A percentile compares a stretch with the other conserved stretches of the same genome.
Conservation (phyloP, 2,888 invertebrate species). For the Mantis religiosa region DNA sequence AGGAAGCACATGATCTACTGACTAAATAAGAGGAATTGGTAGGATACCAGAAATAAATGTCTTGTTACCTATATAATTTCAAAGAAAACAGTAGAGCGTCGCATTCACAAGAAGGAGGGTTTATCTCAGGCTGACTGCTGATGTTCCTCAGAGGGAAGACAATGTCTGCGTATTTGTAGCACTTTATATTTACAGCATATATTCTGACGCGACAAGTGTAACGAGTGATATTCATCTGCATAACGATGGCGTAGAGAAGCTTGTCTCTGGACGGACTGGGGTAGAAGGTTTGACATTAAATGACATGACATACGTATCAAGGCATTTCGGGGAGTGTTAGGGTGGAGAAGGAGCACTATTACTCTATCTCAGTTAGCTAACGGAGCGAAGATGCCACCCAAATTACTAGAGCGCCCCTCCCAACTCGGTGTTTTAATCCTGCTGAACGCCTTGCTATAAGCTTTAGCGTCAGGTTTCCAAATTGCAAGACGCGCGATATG, state of each 20-base stretch:
- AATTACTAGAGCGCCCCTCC: conserved; percentile 4
- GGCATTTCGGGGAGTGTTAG: neutral
- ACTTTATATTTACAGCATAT: neutral
- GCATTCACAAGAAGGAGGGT: neutral
- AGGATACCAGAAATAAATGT: too few species aligned
- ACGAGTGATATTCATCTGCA: neutral
- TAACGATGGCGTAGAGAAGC: neutral
- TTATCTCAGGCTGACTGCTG: neutral
- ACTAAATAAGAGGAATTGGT: too few species aligned
- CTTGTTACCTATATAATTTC: too few species aligned
- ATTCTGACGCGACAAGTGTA: neutral
- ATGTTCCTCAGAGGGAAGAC: neutral
- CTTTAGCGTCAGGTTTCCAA: conserved; percentile 12
- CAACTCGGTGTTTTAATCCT: conserved; percentile 10
- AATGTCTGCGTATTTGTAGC: neutral
- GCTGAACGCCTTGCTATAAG: conserved; percentile 5
- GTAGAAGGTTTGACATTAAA: conserved; percentile 6
- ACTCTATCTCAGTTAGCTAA: conserved; percentile 5
- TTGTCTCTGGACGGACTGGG: neutral
- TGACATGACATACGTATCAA: conserved; percentile 20
- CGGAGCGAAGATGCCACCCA: conserved; percentile 22
- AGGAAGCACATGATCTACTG: too few species aligned
- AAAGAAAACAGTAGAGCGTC: too few species aligned
- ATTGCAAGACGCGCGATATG: conserved; percentile 11
- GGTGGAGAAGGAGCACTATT: neutral